Percentiles rank a stretch among this genome's conserved stretches.
phyloP scores from a whole-genome alignment of 2,888 invertebrate genomes.

The Stratiomys singularior region DNA sequence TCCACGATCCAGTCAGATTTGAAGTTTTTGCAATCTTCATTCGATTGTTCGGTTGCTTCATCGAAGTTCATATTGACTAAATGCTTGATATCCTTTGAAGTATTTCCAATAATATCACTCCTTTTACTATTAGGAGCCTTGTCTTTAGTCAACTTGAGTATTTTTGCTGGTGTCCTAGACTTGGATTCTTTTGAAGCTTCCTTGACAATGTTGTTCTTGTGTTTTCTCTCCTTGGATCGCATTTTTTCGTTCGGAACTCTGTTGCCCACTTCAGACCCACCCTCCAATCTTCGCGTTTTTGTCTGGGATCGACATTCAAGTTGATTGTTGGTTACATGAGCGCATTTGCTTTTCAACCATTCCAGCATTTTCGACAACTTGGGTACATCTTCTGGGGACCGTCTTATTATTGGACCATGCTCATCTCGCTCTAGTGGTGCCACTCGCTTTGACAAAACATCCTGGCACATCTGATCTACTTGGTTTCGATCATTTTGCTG shows the following conservation, averaged over 20 bases:
- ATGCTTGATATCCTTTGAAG: not conserved
- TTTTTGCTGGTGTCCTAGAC: not conserved
- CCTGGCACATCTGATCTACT: slow-evolving; percentile 21
- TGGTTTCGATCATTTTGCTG: not conserved
- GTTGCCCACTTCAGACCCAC: too few relatives aligned
- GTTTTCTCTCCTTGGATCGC: not conserved
- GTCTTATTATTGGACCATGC: not conserved
- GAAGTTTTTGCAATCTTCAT: not conserved
- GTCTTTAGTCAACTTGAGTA: not conserved
- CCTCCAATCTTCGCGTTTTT: not conserved
- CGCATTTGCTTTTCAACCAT: slow-evolving; percentile 7
- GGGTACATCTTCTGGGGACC: not conserved
- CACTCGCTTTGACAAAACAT: not conserved
- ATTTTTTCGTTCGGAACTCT: not conserved
- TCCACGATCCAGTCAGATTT: not conserved
- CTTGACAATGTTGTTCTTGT: not conserved
- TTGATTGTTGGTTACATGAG: not conserved
- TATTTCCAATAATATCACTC: not conserved
- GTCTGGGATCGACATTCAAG: not conserved
- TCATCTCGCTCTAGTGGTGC: not conserved
- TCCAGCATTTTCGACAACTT: not conserved
- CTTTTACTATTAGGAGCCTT: not conserved
- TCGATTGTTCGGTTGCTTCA: not conserved
- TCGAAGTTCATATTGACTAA: not conserved
- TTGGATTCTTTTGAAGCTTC: not conserved